Base-by-base conservation (phyloP, 1,140 invertebrate genomes). In the Drosophila tsacasi region DNA sequence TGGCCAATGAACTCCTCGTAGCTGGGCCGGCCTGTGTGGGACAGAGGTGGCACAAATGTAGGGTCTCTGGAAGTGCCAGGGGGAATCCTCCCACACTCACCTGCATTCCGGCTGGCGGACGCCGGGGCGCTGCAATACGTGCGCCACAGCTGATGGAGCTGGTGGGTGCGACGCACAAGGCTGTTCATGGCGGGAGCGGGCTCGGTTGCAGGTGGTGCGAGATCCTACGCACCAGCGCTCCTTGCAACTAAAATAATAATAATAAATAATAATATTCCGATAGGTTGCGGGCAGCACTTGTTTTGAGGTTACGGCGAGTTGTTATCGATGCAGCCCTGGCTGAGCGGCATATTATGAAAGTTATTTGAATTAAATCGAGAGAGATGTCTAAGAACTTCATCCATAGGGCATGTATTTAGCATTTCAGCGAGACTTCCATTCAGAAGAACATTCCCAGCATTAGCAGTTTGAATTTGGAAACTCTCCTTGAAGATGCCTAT, bases 1-100 rank as follows among this genome's bases (percentile, higher is more conserved):
- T 55, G 58, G 32, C 49, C 50, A 42, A 92, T 80, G 46, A 92
- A 77, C 42, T 92, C 84, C 55, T 90, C 85, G 57, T 90, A 92
- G 49, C 63, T 76, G 15, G 60, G 62, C 35, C 69, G 85, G 0
- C 42, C 89, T 91, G 39, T n/a, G n/a, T n/a, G n/a, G 17, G 40
- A 27, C 6, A 12, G 10, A 19, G 13, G 32, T 13, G 0, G 5
- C 10, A 30, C 10, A 21, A 3, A 7, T 19, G 32, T 21, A 65
- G 13, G 6, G 8, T 25, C 8, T 5, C 42, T 0, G 13, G 3
- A 5, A 19, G 10, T 0, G 13, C 2, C 13, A 23, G 10, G n/a
- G n/a, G n/a, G 3, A 23, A 55, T 46, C 63, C 32, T 68, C 58
- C 47, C 50, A 37, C 52, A 72, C 61, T 52, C 50, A 40, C 52